Evolutionary conservation across 64 coral and sea anemone species (phyloP).

Genomic region (Pocillopora verrucosa): DNA sequence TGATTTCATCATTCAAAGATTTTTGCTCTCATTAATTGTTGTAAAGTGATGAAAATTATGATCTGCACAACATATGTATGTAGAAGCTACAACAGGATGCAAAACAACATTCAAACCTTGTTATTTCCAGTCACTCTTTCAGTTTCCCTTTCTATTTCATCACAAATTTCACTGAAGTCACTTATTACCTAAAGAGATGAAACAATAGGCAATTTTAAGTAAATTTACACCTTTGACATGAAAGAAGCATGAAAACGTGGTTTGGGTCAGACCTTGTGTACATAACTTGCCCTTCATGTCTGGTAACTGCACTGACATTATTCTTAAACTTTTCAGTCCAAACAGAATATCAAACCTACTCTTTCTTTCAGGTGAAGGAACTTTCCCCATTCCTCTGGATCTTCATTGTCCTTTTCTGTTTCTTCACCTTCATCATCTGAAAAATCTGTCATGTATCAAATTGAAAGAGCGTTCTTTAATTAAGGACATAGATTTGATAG

Average conservation of each 20-base stretch:
- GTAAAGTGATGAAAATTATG: too few relatives aligned
- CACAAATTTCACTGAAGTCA: slow-evolving; percentile 96
- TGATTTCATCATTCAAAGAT: too few relatives aligned
- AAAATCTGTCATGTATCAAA: slow-evolving; percentile 40
- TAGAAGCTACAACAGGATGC: too few relatives aligned
- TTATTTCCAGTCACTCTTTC: slow-evolving; percentile 95
- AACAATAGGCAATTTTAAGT: background rate
- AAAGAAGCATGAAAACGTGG: too few relatives aligned
- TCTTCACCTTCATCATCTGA: slow-evolving; percentile 73
- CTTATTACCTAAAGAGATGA: slow-evolving; percentile 71
- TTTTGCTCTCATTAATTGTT: too few relatives aligned
- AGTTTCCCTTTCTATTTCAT: slow-evolving; percentile 98
- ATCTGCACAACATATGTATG: too few relatives aligned
- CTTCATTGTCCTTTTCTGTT: slow-evolving; percentile 55
- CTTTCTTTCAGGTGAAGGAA: slow-evolving; percentile 96
- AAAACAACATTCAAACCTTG: slow-evolving; percentile 61
- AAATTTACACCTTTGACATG: too few relatives aligned
- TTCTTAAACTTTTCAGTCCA: background rate
- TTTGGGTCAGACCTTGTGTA: too few relatives aligned
- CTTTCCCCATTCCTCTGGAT: slow-evolving; percentile 98
- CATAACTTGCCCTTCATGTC: too few relatives aligned
- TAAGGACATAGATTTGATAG: too few relatives aligned
- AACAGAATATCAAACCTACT: slow-evolving; percentile 18
- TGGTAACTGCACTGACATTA: too few relatives aligned
- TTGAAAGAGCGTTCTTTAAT: background rate